Conservation (phyloP, 2,113 vertebrate species). For the Scolopax mira region DNA sequence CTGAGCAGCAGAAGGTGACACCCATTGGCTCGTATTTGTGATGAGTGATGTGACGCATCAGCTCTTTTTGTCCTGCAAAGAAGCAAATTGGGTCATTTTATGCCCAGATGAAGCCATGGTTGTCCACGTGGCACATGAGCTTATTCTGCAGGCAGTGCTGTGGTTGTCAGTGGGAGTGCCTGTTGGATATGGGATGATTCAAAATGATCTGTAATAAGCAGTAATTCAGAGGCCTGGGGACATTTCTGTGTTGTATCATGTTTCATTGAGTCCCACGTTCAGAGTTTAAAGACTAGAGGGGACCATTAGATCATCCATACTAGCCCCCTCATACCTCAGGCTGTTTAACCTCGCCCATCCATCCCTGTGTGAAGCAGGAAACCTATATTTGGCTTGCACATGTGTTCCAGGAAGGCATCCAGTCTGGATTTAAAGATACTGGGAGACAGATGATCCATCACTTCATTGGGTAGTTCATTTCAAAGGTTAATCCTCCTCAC, state of each 20-base stretch:
- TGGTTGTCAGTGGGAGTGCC: background rate
- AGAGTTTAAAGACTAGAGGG: background rate
- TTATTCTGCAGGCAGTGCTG: background rate
- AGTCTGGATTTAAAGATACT: constrained; percentile 21
- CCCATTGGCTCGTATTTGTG: accelerated
- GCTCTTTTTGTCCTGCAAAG: background rate
- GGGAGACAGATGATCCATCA: constrained; percentile 27
- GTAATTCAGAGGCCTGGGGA: background rate
- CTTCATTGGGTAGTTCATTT: constrained; percentile 6
- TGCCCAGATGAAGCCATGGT: background rate
- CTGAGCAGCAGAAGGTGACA: background rate
- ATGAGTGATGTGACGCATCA: background rate
- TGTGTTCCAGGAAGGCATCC: constrained; percentile 2
- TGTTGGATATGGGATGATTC: background rate
- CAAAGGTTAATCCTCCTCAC: constrained; percentile 25
- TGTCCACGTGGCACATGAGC: background rate
- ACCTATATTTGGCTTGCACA: background rate
- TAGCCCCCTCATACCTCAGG: background rate
- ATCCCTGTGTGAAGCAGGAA: background rate
- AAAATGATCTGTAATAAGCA: background rate
- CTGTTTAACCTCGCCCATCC: background rate
- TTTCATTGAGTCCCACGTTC: background rate
- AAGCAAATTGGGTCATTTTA: background rate
- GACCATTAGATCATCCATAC: background rate
- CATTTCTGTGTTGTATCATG: background rate